These are phyloP conservation scores for Atethmia centrago DNA, from an alignment of 2,888 invertebrate species.

Conservation along the genomic window DNA sequence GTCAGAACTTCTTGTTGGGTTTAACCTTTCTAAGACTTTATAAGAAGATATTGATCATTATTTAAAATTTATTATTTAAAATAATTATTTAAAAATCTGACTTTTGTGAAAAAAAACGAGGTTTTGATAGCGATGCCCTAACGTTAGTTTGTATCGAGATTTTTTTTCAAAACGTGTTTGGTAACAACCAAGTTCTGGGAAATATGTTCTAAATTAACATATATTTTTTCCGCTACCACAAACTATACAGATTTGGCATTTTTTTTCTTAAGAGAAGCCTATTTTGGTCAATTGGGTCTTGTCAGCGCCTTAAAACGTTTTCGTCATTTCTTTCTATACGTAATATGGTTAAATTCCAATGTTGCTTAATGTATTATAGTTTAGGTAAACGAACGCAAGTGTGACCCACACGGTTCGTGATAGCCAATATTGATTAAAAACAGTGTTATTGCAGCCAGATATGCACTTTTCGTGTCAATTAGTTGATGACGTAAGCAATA, in stretches of 20 bases:
- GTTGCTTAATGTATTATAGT: background rate
- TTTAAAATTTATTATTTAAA: too few species aligned
- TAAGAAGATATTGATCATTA: background rate
- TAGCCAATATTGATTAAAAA: constrained; percentile 57
- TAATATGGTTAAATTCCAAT: background rate
- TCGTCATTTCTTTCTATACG: background rate
- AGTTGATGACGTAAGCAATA: background rate
- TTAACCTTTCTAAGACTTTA: background rate
- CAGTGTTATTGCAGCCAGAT: constrained; percentile 22
- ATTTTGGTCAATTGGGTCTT: too few species aligned
- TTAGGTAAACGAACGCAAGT: constrained; percentile 4
- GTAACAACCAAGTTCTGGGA: too few species aligned
- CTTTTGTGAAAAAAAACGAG: background rate
- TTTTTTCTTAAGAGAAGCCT: too few species aligned
- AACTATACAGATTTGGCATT: too few species aligned
- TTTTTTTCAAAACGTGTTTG: too few species aligned
- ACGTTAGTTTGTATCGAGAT: too few species aligned
- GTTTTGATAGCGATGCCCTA: too few species aligned
- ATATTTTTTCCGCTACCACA: too few species aligned
- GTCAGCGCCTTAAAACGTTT: background rate
- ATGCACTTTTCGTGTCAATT: constrained; percentile 59
- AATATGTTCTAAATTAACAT: too few species aligned
- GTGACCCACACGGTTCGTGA: constrained; percentile 34
- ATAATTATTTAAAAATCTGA: background rate
- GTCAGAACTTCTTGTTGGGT: background rate